Evolutionary conservation across 1,140 invertebrate genomes (phyloP), one percentile per base, ranked within the genome.

Genomic region (Nasonia longicornis): DNA sequence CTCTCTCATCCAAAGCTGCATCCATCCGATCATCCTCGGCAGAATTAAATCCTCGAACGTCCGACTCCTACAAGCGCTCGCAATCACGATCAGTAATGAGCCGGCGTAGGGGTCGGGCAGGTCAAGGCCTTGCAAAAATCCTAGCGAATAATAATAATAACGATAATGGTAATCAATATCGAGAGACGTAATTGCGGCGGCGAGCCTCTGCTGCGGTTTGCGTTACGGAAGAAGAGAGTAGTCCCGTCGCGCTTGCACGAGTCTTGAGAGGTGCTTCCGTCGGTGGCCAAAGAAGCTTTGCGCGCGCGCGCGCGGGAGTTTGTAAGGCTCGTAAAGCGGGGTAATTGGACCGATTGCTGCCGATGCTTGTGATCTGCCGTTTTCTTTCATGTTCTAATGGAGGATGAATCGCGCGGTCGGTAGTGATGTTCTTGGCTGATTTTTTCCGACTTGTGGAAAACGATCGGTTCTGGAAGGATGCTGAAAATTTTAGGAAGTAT

Each of bases 121-220:
- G 52, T 58, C 52, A 20, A 20, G 52, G 52, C 14, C 16, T 58
- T 58, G 52, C 52, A 58, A 58, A 58, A 58, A n/a, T 58, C 52
- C 52, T 58, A 58, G 52, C 52, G 16, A 58, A 58, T 58, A 67
- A 67, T 67, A 67, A 67, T 58, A 35, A 35, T 31, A 31, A 35
- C 31, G 31, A 58, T 58, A 58, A 58, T 58, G 52, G 52, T 58
- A n/a, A 58, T 58, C 83, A 77, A 77, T 77, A 77, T 66, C 22
- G 31, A 67, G 86, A 84, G 86, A 84, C 38, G 85, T 87, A 89
- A 89, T 89, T 89, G 89, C 87, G 88, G 87, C 89, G 87, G 83
- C 86, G 87, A 89, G 85, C 86, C 86, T 90, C 86, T 89, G 86
- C 86, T 89, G 89, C 88, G 88, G 89, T 90, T 67, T 29, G 52